A percentile compares a stretch with the other conserved stretches of the same genome.
Evolutionary conservation across 2,888 invertebrate species (phyloP).

Genomic region (Polia nebulosa): DNA sequence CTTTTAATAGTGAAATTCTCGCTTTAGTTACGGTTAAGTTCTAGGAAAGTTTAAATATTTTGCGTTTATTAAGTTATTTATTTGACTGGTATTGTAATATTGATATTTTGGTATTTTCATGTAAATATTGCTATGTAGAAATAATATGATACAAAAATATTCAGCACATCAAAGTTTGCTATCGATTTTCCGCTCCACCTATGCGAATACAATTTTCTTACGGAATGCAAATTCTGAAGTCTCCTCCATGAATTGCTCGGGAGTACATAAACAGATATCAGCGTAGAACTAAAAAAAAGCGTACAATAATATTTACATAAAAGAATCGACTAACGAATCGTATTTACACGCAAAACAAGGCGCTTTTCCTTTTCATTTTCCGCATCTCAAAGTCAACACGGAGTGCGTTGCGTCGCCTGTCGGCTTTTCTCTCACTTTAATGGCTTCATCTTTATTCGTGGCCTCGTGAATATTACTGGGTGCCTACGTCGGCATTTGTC

Average conservation of each 20-base stretch:
- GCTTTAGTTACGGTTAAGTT: background rate
- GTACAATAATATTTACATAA: slow-evolving; percentile 77
- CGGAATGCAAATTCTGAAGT: slow-evolving; percentile 33
- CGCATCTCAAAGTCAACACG: slow-evolving; percentile 76
- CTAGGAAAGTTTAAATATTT: background rate
- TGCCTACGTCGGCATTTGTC: slow-evolving; percentile 64
- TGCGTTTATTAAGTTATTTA: background rate
- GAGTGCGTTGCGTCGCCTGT: slow-evolving; percentile 71
- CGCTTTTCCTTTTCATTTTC: slow-evolving; percentile 75
- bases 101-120: background rate
- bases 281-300: slow-evolving; percentile 58
- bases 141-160: background rate
- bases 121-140: no score
- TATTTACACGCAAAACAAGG: slow-evolving; percentile 74
- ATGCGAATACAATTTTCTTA: slow-evolving; percentile 23
- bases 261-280: slow-evolving; percentile 51
- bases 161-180: slow-evolving; percentile 22
- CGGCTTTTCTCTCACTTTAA: slow-evolving; percentile 72
- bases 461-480: slow-evolving; percentile 71
- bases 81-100: slow-evolving; percentile 2
- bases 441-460: slow-evolving; percentile 77
- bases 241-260: slow-evolving; percentile 24
- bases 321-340: slow-evolving; percentile 77
- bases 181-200: slow-evolving; percentile 5
- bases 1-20: slow-evolving; percentile 16